Conservation (phyloP, 2,888 invertebrate genomes). For the Hypomecis punctinalis region DNA sequence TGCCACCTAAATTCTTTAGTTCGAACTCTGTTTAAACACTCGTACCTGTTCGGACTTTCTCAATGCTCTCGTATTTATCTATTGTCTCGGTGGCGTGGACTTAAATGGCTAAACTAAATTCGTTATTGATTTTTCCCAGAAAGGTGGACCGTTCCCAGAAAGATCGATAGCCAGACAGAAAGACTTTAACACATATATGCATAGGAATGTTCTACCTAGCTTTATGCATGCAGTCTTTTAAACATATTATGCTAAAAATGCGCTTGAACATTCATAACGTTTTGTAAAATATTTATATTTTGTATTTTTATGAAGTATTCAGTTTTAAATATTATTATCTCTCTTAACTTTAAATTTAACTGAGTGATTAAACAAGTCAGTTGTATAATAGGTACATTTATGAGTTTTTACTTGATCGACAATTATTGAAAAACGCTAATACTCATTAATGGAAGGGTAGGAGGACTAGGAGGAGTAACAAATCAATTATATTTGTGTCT, state of each 20-base stretch:
- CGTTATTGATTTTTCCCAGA: conserved; percentile 53
- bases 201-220: conserved; percentile 22
- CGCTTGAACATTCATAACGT: background rate
- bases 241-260: conserved; percentile 24
- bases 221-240: conserved; percentile 12
- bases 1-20: conserved; percentile 17
- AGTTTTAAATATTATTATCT: too few species aligned
- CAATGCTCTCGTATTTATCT: conserved; percentile 28
- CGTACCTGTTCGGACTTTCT: conserved; percentile 17
- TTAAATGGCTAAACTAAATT: conserved; percentile 31
- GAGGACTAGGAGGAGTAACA: background rate
- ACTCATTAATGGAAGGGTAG: background rate
- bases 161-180: conserved; percentile 46
- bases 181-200: conserved; percentile 29
- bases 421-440: too few species aligned
- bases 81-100: conserved; percentile 22
- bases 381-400: too few species aligned
- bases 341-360: too few species aligned
- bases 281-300: too few species aligned
- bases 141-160: conserved; percentile 47
- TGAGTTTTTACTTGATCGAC: too few species aligned
- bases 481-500: background rate
- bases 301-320: too few species aligned
- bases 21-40: conserved; percentile 16
- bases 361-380: too few species aligned